Percentiles rank a stretch among this genome's conserved stretches.
These are phyloP conservation scores for Malacosoma neustria DNA, from an alignment of 2,888 invertebrate genomes.

Conservation along the genomic window DNA sequence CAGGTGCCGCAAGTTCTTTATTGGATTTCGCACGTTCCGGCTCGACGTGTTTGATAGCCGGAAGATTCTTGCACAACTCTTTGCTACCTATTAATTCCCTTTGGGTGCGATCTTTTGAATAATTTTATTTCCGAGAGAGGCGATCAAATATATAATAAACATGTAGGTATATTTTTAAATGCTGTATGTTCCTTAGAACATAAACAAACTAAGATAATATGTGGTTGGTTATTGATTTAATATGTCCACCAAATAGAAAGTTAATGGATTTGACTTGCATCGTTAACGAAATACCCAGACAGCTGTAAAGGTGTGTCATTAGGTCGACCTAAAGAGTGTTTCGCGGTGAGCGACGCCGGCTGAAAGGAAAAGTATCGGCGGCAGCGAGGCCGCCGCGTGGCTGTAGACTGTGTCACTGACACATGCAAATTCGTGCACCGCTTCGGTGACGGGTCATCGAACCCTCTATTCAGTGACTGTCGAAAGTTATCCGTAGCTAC, in stretches of 20 bases:
- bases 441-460: constrained; percentile 61
- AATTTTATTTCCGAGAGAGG: constrained; percentile 8
- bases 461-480: constrained; percentile 68
- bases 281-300: constrained; percentile 17
- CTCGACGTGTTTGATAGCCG: constrained; percentile 68
- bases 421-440: constrained; percentile 68
- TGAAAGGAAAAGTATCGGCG: constrained; percentile 70
- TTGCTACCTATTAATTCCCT: constrained; percentile 55
- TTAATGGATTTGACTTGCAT: constrained; percentile 24
- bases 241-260: constrained; percentile 9
- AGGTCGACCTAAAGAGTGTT: constrained; percentile 58
- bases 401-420: constrained; percentile 67
- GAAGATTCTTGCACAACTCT: constrained; percentile 68
- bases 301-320: constrained; percentile 44
- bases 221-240: not conserved
- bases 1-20: constrained; percentile 71
- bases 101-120: constrained; percentile 36
- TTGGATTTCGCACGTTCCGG: constrained; percentile 70
- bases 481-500: constrained; percentile 64
- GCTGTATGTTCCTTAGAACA: too few relatives aligned
- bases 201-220: too few relatives aligned
- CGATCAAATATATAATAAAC: too few relatives aligned
- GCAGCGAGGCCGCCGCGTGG: constrained; percentile 28
- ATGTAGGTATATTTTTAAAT: too few relatives aligned
- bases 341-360: constrained; percentile 44